Conservation (phyloP, 1,140 invertebrate species). For the Drosophila bocqueti region DNA sequence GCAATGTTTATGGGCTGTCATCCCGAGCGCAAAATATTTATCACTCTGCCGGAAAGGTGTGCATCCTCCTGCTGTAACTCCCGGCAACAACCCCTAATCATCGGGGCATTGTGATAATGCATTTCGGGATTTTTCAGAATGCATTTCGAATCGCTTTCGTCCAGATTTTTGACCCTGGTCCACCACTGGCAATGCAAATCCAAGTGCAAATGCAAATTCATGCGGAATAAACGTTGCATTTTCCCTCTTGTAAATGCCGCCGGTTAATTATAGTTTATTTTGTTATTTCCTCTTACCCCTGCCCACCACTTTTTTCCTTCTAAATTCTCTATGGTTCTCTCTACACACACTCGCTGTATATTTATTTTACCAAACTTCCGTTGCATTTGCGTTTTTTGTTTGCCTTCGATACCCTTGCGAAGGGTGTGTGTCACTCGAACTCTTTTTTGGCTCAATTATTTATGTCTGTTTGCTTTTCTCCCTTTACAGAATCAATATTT, state of each 20-base stretch:
- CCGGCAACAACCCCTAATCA: constrained; percentile 65
- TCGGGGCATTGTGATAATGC: constrained; percentile 50
- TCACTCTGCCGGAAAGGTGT: constrained; percentile 50
- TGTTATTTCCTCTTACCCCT: constrained; percentile 25
- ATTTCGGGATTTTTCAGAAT: constrained; percentile 35
- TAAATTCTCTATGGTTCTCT: constrained; percentile 17
- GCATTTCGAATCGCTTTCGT: constrained; percentile 53
- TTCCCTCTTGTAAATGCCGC: constrained; percentile 21
- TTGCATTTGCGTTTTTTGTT: constrained; percentile 45
- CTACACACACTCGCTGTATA: constrained; percentile 31
- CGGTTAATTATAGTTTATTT: constrained; percentile 76
- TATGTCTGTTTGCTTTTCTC: constrained; percentile 11
- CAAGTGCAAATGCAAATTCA: constrained; percentile 67
- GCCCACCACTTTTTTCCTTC: constrained; percentile 17
- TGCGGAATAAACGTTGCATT: constrained; percentile 64
- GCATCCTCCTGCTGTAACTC: constrained; percentile 30
- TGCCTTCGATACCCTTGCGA: constrained; percentile 21
- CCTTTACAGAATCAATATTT: constrained; percentile 28
- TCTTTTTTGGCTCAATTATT: constrained; percentile 19
- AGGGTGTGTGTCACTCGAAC: constrained; percentile 13
- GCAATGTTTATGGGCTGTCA: constrained; percentile 69
- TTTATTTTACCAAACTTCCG: constrained; percentile 57
- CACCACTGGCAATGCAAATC: constrained; percentile 60
- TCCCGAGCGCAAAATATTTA: constrained; percentile 77
- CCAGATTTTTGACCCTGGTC: constrained; percentile 44